Conservation (phyloP, 2,113 vertebrate species). For the Sturnira hondurensis region DNA sequence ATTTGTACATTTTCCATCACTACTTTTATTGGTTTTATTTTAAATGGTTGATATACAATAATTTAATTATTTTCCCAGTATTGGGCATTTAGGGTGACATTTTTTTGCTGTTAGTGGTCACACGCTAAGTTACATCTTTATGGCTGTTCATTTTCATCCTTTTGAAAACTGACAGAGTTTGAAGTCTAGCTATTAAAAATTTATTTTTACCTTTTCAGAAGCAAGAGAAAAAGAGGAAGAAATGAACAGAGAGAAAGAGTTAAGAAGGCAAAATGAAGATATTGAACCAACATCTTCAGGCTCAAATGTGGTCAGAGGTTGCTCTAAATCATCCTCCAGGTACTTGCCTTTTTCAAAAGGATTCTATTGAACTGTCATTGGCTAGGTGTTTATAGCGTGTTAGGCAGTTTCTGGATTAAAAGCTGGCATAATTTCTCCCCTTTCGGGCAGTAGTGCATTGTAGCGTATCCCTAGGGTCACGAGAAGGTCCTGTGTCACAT, state of each 20-base stretch:
- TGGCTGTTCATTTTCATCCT: slow-evolving; percentile 21
- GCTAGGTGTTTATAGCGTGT: not conserved
- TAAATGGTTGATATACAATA: not conserved
- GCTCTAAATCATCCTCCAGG: slow-evolving; percentile 68
- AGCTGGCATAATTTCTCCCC: not conserved
- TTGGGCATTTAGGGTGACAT: slow-evolving; percentile 7
- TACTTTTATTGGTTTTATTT: not conserved
- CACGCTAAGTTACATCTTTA: not conserved
- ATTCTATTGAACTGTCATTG: not conserved
- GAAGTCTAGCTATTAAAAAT: not conserved
- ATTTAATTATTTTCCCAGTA: not conserved
- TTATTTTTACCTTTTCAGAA: slow-evolving; percentile 72
- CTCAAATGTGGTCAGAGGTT: slow-evolving; percentile 48
- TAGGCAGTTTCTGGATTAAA: not conserved
- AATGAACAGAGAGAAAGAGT: slow-evolving; percentile 75
- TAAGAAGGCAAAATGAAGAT: slow-evolving; percentile 51
- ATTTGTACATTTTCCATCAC: not conserved
- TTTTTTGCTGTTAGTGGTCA: slow-evolving; percentile 3
- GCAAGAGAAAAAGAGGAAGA: slow-evolving; percentile 82
- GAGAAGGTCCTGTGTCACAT: not conserved
- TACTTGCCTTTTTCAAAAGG: slow-evolving; percentile 47
- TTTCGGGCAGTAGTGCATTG: not conserved
- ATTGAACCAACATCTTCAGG: slow-evolving; percentile 62
- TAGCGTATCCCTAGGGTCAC: not conserved
- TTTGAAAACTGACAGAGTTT: not conserved